A percentile compares a stretch with the other conserved stretches of the same genome.
These are phyloP conservation scores for Tetranychus urticae DNA, from an alignment of 1,140 invertebrate genomes.

Conservation along the genomic window DNA sequence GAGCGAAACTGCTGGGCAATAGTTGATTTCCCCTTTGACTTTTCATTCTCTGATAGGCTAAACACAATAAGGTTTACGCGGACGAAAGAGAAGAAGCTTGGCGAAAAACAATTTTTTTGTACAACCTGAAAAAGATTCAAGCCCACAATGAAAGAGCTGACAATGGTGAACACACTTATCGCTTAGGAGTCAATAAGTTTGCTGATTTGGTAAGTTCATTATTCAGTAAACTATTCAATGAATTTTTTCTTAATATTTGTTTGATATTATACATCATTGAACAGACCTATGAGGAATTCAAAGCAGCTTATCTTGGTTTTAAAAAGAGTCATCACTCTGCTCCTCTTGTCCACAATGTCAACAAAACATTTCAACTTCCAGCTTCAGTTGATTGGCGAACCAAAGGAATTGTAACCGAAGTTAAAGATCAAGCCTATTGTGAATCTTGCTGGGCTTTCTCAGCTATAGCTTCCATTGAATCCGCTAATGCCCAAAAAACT, in stretches of 20 bases:
- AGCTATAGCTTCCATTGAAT: constrained; percentile 19
- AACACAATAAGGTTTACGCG: neutral
- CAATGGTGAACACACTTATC: no score
- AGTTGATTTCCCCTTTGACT: no score
- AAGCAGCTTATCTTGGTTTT: neutral
- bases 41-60: no score
- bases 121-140: no score
- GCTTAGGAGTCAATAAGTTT: no score
- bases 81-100: no score
- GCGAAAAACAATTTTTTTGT: no score
- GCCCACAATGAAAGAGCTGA: no score
- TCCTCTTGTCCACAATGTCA: constrained; percentile 14
- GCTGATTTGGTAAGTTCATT: constrained; percentile 12
- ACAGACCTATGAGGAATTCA: neutral
- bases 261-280: no score
- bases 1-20: no score
- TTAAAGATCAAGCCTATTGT: constrained; percentile 47
- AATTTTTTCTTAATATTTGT: no score
- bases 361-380: constrained; percentile 28
- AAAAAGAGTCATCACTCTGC: neutral
- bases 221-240: neutral
- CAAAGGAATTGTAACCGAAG: constrained; percentile 42
- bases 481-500: constrained; percentile 65
- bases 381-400: constrained; percentile 60
- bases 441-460: constrained; percentile 37